A percentile compares a stretch with the other conserved stretches of the same genome.
phyloP scores from a whole-genome alignment of 2,113 vertebrate species.

The Gorsachius goisagi region DNA sequence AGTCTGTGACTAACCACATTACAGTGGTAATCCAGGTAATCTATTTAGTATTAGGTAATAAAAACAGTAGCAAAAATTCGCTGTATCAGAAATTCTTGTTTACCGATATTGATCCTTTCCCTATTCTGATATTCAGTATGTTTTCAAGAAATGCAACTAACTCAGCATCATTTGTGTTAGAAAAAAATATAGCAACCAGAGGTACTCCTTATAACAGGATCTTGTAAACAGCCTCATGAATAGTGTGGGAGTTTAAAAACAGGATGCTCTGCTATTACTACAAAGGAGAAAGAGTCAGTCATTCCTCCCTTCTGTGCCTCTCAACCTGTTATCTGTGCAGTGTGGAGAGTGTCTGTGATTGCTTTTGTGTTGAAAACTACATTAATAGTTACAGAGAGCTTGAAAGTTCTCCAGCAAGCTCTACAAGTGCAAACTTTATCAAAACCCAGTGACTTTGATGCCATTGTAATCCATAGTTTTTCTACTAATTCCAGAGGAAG shows the following conservation, averaged over 20 bases:
- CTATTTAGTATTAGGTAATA: background rate
- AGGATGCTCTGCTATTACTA: background rate
- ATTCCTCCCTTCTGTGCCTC: background rate
- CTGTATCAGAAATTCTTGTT: background rate
- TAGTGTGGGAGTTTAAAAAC: background rate
- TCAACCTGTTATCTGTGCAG: background rate
- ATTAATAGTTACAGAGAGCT: background rate
- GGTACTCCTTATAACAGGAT: background rate
- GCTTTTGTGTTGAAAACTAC: background rate
- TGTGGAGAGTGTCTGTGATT: background rate
- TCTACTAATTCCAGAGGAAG: background rate
- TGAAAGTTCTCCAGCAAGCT: background rate
- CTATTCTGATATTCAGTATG: background rate
- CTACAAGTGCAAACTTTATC: accelerated
- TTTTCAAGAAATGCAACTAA: background rate
- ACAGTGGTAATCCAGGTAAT: background rate
- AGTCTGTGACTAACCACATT: background rate
- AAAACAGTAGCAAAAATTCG: background rate
- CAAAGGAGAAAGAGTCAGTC: background rate
- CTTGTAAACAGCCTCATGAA: background rate
- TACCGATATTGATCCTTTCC: background rate
- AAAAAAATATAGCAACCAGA: background rate
- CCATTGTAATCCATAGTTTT: background rate
- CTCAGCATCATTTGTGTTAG: background rate
- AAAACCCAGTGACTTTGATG: background rate